Evolutionary conservation across 2,113 vertebrate genomes (phyloP), one percentile per base, ranked within the genome.

Genomic region (Cricetomys ansorgei): DNA sequence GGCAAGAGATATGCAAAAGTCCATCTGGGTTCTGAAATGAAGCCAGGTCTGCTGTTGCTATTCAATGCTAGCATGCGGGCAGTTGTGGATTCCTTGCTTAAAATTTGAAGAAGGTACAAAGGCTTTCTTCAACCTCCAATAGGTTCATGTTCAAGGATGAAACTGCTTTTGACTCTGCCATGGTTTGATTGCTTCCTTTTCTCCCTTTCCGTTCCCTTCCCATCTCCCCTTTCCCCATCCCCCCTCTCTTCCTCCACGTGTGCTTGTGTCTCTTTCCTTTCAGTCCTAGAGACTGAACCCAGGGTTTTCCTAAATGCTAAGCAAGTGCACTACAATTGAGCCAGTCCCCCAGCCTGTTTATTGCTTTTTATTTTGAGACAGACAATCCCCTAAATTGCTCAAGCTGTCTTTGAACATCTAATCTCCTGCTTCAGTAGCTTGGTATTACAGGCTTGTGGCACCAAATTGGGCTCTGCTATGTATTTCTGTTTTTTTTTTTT

Each of bases 21-120:
- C 94, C 64, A 57, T 17, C 5, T 40, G 40, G 43, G 83, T 75
- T 72, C 8, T 84, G 48, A 92, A 94, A 64, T 65, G 80, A 92
- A 95, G 87, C n/a, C 48, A 90, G 85, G 65, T 45, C 7, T 43
- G 55, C 15, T 84, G 43, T 15, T 80, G 17, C 80, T 73, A 92
- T 91, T 21, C 25, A 81, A 53, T 40, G 79, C 15, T 37, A 69
- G 45, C 16, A 7, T 21, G 7, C 0, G 13, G 57, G n/a, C 17
- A 70, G 57, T n/a, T 89, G 5, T 57, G 12, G 62, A 87, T 45
- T 65, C 9, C 67, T 72, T 91, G n/a, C 34, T 79, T 17, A 93
- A 79, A 31, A 40, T 57, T 45, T 29, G 55, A 57, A 15, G 85
- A 64, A 21, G 31, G 21, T 45, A 13, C 45, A 93, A 89, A 89